phyloP scores from a whole-genome alignment of 92 coral and sea anemone species.

The Palythoa grandis region DNA sequence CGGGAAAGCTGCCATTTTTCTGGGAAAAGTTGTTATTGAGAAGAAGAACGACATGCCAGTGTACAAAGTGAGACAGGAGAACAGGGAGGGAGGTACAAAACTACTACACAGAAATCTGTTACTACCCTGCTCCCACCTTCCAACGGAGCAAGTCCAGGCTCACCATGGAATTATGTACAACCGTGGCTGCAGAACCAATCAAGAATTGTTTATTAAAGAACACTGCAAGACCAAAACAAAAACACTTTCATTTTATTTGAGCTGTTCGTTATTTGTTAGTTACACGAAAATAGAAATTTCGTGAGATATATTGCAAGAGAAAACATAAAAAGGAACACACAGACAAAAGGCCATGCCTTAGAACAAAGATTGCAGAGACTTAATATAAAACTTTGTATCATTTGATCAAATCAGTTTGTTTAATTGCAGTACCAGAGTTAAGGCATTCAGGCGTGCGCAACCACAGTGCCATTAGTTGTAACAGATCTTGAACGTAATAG shows the following conservation, averaged over 20 bases:
- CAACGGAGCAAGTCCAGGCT: neutral
- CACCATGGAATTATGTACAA: neutral
- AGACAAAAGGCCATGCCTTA: neutral
- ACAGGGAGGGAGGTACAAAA: no score
- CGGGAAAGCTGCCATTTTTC: constrained; percentile 56
- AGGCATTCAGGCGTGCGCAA: neutral
- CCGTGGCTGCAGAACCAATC: neutral
- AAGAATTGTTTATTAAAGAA: neutral
- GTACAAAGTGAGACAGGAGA: no score
- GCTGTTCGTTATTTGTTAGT: neutral
- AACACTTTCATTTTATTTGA: neutral
- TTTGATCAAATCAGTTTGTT: neutral
- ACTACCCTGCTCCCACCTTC: constrained; percentile 14
- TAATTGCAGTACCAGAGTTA: neutral
- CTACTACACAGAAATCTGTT: constrained; percentile 8
- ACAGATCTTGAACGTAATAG: neutral
- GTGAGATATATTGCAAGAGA: neutral
- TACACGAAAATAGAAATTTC: neutral
- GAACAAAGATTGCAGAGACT: neutral
- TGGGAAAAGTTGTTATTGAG: constrained; percentile 46
- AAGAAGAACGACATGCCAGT: no score
- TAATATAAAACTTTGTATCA: neutral
- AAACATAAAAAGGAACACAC: neutral
- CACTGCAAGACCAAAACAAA: neutral
- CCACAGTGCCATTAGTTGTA: neutral